phyloP scores from a whole-genome alignment of 2,113 vertebrate species.

The Acrocephalus kingi region DNA sequence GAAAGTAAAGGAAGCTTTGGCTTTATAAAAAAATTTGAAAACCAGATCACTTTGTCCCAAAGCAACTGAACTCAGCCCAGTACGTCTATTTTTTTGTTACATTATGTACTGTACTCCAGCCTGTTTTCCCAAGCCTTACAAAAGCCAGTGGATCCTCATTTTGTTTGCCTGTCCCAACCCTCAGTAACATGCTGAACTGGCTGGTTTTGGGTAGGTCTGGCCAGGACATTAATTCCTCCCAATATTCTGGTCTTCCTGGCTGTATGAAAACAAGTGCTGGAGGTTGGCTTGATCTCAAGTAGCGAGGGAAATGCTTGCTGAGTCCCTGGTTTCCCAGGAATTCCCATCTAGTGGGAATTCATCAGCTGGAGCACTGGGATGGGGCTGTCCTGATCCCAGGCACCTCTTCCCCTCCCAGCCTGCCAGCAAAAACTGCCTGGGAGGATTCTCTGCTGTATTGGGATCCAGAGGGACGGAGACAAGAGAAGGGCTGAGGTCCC shows the following conservation, averaged over 20 bases:
- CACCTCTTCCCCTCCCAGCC: background rate
- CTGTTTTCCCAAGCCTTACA: constrained; percentile 22
- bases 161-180: background rate
- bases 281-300: background rate
- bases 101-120: constrained; percentile 9
- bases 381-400: background rate
- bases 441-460: background rate
- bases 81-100: background rate
- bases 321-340: background rate
- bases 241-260: background rate
- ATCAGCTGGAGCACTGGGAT: background rate
- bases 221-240: background rate
- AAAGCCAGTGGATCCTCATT: background rate
- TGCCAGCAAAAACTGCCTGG: background rate
- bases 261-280: background rate
- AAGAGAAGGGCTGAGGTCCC: background rate
- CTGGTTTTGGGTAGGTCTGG: background rate
- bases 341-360: background rate
- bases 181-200: background rate
- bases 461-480: background rate
- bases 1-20: background rate
- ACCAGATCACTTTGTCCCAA: background rate
- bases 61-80: background rate
- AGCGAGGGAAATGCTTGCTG: background rate
- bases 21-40: background rate